Evolutionary conservation across 2,113 vertebrate species (phyloP).

Genomic region (Saguinus midas): DNA sequence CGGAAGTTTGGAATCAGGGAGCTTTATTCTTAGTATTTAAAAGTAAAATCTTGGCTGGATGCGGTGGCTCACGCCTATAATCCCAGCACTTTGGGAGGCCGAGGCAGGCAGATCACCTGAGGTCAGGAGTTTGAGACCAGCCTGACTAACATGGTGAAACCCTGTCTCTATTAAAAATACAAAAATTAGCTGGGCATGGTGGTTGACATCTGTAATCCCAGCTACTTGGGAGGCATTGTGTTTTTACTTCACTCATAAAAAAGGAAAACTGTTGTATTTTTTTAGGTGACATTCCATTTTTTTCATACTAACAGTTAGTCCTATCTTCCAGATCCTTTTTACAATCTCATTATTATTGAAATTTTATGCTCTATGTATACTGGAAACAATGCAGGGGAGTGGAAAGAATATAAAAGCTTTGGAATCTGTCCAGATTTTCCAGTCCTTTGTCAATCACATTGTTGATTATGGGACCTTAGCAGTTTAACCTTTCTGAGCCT

Average conservation of each 20-base stretch:
- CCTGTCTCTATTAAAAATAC: neutral
- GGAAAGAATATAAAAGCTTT: neutral
- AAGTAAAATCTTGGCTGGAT: neutral
- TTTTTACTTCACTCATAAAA: neutral
- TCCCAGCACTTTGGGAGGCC: neutral
- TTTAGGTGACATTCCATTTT: neutral
- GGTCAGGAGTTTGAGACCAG: neutral
- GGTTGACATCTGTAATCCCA: neutral
- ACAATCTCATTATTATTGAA: neutral
- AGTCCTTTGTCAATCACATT: neutral
- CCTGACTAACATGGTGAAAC: neutral
- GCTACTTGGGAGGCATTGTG: neutral
- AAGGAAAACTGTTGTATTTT: slow-evolving; percentile 16
- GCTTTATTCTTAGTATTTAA: neutral
- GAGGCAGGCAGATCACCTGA: too few species aligned
- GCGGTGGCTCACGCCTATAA: neutral
- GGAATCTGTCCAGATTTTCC: neutral
- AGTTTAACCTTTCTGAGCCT: neutral
- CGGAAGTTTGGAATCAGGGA: neutral
- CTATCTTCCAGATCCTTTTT: neutral
- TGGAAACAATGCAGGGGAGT: neutral
- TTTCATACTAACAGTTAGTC: neutral
- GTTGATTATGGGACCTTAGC: neutral
- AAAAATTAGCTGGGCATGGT: neutral
- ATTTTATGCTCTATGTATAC: neutral